Conservation (phyloP, 2,113 vertebrate genomes). For the Neolamprologus devosi region DNA sequence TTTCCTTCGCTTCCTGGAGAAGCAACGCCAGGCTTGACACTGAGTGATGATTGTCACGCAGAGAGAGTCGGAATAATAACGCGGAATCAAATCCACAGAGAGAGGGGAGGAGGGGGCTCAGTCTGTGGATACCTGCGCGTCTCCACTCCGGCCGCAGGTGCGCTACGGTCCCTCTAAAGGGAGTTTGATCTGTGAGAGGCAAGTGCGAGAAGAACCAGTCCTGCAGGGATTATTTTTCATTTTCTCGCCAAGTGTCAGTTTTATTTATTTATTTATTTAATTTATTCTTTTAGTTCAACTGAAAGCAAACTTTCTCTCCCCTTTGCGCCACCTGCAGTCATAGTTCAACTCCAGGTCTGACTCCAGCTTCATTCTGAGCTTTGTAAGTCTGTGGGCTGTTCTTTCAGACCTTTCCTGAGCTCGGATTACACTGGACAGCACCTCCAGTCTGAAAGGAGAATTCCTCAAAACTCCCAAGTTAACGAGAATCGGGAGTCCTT, state of each 20-base stretch:
- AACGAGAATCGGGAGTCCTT: neutral
- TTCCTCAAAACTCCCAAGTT: slow-evolving; percentile 7
- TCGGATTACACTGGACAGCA: slow-evolving; percentile 12
- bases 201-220: neutral
- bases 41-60: slow-evolving; percentile 50
- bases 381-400: neutral
- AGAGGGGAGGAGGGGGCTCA: neutral
- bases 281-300: neutral
- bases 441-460: neutral
- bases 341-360: neutral
- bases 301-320: neutral
- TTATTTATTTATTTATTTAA: neutral
- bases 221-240: neutral
- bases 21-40: slow-evolving; percentile 44
- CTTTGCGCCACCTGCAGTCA: neutral
- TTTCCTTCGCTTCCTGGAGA: slow-evolving; percentile 50
- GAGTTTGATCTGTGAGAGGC: neutral
- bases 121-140: slow-evolving; percentile 36
- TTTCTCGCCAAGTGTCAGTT: neutral
- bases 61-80: slow-evolving; percentile 12
- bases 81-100: neutral
- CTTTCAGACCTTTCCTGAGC: neutral
- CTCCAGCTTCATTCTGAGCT: neutral
- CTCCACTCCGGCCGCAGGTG: slow-evolving; percentile 43
- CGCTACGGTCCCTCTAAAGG: neutral